Evolutionary conservation across 2,888 invertebrate genomes (phyloP), one percentile per base, ranked within the genome.

Genomic region (Meteorus colon): DNA sequence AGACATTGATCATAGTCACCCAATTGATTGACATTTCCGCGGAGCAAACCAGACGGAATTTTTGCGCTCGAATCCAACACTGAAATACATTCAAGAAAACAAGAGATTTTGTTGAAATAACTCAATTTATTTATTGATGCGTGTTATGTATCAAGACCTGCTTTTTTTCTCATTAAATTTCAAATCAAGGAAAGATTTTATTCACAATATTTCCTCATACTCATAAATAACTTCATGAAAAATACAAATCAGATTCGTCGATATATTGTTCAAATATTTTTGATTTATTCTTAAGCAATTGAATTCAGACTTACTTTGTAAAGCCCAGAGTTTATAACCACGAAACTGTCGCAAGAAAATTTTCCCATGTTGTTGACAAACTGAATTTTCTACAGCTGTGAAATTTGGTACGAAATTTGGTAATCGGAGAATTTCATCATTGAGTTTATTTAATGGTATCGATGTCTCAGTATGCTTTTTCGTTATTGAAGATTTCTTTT

Each of bases 61-160:
- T 94, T 94, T n/a, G 93, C 94, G 45, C 93, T 93, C 41, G 94
- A 92, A 88, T 94, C 94, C 84, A 94, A 90, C 94, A 94, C 94
- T 94, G 90, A 85, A 91, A 90, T 89, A 60, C 48, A 78, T 78
- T 62, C 73, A 77, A 87, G 84, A 75, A 79, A 78, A 78, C 72
- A 72, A 59, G 71, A 24, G n/a, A 19, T 19, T 29, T 16, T 19
- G 8, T n/a, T 34, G 12, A 45, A 67, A 27, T 24, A 66, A 63
- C 29, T 48, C 29, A 48, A 34, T 19, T 62, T 4, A 6, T 34
- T 24, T 41, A 41, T 41, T 41, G 41, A 41, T 12, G 8, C 8
- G 2, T 41, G 12, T 41, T 12, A 6, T 0, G 12, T 41, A 34
- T 34, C 34, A 41, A 41, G 8, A 12, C 4, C 8, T 41, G 12